phyloP scores from a whole-genome alignment of 2,797 vertebrate genomes.

The Pempheris klunzingeri region DNA sequence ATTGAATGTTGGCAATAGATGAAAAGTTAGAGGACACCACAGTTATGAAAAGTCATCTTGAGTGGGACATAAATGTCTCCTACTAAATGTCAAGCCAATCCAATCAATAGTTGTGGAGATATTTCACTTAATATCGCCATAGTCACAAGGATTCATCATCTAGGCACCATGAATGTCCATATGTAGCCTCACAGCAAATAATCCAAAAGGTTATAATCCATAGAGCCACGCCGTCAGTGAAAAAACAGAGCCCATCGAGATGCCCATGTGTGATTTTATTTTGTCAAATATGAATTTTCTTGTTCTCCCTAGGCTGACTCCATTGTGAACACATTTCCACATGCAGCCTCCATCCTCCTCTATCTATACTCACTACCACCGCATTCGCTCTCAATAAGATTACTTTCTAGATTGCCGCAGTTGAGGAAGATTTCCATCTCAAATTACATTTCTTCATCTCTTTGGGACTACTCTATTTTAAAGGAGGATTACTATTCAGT shows the following conservation, averaged over 20 bases:
- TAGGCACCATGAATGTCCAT: no score
- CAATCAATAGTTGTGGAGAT: neutral
- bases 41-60: neutral
- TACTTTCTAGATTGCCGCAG: conserved; percentile 43
- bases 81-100: neutral
- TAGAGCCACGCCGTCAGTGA: neutral
- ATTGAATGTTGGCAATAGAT: neutral
- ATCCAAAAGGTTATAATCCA: no score
- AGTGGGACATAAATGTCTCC: neutral
- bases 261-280: neutral
- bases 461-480: conserved; percentile 42
- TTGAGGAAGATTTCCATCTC: conserved; percentile 53
- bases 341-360: conserved; percentile 10
- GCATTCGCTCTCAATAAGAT: conserved; percentile 51
- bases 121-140: no score
- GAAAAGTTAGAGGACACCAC: neutral
- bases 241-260: no score
- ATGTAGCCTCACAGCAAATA: no score
- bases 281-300: neutral
- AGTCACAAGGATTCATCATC: no score
- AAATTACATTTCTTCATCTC: conserved; percentile 63
- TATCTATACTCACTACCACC: conserved; percentile 10
- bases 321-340: neutral
- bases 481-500: conserved; percentile 38
- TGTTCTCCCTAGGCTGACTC: neutral